These are phyloP conservation scores for Cecropterus lyciades DNA, from an alignment of 1,140 invertebrate genomes.

Conservation along the genomic window DNA sequence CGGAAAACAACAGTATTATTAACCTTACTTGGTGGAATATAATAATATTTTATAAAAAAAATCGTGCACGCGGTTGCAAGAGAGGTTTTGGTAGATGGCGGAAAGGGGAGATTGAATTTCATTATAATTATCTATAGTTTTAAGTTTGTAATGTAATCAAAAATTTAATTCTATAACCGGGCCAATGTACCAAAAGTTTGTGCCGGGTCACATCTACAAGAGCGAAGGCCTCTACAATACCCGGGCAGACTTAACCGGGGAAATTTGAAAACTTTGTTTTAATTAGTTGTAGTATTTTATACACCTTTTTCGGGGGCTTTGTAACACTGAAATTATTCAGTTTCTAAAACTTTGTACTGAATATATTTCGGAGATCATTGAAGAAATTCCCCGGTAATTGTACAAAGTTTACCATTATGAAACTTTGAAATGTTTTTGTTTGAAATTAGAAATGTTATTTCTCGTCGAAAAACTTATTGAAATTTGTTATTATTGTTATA, in stretches of 20 bases:
- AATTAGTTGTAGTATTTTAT: conserved; percentile 23
- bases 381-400: background rate
- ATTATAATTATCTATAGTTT: too few relatives aligned
- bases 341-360: background rate
- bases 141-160: too few relatives aligned
- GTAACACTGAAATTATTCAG: background rate
- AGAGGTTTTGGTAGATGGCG: too few relatives aligned
- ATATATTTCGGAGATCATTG: background rate
- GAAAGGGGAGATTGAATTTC: too few relatives aligned
- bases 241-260: conserved; percentile 1
- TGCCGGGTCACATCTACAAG: background rate
- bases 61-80: too few relatives aligned
- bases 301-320: conserved; percentile 4
- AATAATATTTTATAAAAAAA: too few relatives aligned
- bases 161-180: background rate
- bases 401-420: background rate
- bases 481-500: too few relatives aligned
- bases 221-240: background rate
- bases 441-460: too few relatives aligned
- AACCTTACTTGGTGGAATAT: too few relatives aligned
- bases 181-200: conserved; percentile 13
- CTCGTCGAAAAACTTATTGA: too few relatives aligned
- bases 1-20: too few relatives aligned
- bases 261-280: conserved; percentile 31
- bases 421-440: background rate